These are phyloP conservation scores for Spisula solida DNA, from an alignment of 2,888 invertebrate genomes.

Conservation along the genomic window DNA sequence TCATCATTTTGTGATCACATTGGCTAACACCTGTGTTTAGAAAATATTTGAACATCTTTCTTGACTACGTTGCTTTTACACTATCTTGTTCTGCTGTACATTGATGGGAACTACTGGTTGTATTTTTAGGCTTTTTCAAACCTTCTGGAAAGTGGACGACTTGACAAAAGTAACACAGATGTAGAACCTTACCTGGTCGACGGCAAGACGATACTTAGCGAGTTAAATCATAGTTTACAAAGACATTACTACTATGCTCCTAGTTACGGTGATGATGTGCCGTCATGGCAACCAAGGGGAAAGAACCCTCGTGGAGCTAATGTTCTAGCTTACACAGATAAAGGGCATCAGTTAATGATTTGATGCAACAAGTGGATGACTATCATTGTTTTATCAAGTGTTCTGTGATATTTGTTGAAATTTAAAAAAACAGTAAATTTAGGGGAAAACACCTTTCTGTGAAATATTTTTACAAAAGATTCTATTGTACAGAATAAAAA, in stretches of 20 bases:
- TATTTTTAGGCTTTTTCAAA: conserved; percentile 85
- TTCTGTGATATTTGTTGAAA: conserved; percentile 24
- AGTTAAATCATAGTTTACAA: conserved; percentile 80
- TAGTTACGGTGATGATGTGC: conserved; percentile 85
- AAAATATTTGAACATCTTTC: no score
- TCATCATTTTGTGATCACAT: no score
- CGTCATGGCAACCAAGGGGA: conserved; percentile 81
- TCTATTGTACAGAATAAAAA: no score
- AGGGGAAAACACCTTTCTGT: no score
- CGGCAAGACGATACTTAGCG: conserved; percentile 84
- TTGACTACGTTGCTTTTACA: no score
- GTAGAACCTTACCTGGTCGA: conserved; percentile 87
- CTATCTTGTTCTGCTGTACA: no score
- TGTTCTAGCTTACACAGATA: conserved; percentile 63
- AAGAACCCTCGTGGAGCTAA: conserved; percentile 76
- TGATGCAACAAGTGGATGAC: not conserved
- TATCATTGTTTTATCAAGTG: not conserved
- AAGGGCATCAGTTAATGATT: conserved; percentile 47
- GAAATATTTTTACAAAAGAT: no score
- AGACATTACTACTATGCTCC: conserved; percentile 86
- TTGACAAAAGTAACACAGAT: conserved; percentile 83
- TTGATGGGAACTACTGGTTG: not conserved
- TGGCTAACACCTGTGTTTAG: no score
- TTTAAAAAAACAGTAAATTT: not conserved
- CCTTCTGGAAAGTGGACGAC: conserved; percentile 83